These are phyloP conservation scores for Manduca sexta DNA, from an alignment of 1,140 invertebrate species.

Conservation along the genomic window DNA sequence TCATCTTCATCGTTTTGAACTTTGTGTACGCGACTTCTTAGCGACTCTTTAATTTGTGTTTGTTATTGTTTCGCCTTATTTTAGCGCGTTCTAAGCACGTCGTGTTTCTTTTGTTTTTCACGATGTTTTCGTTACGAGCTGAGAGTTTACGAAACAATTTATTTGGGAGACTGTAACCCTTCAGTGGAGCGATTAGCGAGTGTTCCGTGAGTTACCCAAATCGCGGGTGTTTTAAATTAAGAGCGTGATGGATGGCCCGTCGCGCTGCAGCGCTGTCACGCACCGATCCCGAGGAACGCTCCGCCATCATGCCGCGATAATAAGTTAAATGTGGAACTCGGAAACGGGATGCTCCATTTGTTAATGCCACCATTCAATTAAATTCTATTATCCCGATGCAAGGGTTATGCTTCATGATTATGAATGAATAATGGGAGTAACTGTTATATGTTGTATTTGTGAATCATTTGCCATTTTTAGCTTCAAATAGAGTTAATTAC, in stretches of 20 bases:
- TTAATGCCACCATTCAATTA: conserved; percentile 69
- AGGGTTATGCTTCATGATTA: too few relatives aligned
- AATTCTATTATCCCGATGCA: conserved; percentile 45
- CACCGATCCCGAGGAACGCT: conserved; percentile 46
- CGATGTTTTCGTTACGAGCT: conserved; percentile 17
- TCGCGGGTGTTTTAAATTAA: conserved; percentile 69
- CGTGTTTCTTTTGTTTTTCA: conserved; percentile 31
- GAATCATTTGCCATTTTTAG: too few relatives aligned
- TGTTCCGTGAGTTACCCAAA: conserved; percentile 48
- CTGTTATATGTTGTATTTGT: too few relatives aligned
- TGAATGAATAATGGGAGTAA: too few relatives aligned
- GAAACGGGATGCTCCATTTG: conserved; percentile 64
- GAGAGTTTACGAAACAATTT: conserved; percentile 33
- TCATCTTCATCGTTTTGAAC: conserved; percentile 58
- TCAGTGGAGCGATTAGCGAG: conserved; percentile 50
- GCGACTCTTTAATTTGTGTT: conserved; percentile 45
- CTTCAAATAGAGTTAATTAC: too few relatives aligned
- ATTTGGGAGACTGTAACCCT: conserved; percentile 29
- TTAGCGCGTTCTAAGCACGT: conserved; percentile 31
- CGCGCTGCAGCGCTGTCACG: conserved; percentile 57
- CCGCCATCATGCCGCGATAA: conserved; percentile 58
- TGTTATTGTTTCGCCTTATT: conserved; percentile 45
- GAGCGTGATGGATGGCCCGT: conserved; percentile 67
- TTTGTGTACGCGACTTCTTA: conserved; percentile 43
- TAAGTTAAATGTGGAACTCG: conserved; percentile 68